phyloP scores from a whole-genome alignment of 2,888 invertebrate genomes.

The Thecophora atra region DNA sequence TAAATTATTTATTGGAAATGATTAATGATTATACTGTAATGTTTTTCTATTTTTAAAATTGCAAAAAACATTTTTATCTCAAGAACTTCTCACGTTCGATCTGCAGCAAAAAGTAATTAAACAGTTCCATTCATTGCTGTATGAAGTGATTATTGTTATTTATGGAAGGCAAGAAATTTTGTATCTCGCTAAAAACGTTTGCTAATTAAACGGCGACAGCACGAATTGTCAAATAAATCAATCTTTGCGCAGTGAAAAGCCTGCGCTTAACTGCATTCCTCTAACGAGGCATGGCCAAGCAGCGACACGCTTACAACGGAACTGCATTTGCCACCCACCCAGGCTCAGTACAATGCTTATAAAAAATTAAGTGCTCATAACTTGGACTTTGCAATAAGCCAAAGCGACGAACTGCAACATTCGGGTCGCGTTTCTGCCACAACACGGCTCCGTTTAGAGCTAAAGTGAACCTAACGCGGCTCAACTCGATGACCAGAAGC shows the following conservation, averaged over 20 bases:
- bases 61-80: too few species aligned
- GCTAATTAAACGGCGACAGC: slow-evolving; percentile 7
- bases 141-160: too few species aligned
- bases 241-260: background rate
- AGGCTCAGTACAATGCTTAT: background rate
- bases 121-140: too few species aligned
- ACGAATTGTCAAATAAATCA: slow-evolving; percentile 12
- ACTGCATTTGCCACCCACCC: background rate
- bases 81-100: too few species aligned
- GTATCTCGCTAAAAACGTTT: background rate
- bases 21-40: too few species aligned
- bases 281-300: slow-evolving; percentile 4
- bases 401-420: slow-evolving; percentile 14
- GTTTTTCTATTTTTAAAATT: too few species aligned
- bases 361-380: slow-evolving; percentile 24
- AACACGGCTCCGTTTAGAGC: background rate
- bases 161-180: too few species aligned
- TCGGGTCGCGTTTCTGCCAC: background rate
- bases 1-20: too few species aligned
- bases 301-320: slow-evolving; percentile 20
- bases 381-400: slow-evolving; percentile 13
- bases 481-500: background rate
- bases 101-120: too few species aligned
- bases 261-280: background rate
- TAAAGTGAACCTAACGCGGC: background rate